Evolutionary conservation across 1,140 invertebrate genomes (phyloP).

Genomic region (Achatina immaculata): DNA sequence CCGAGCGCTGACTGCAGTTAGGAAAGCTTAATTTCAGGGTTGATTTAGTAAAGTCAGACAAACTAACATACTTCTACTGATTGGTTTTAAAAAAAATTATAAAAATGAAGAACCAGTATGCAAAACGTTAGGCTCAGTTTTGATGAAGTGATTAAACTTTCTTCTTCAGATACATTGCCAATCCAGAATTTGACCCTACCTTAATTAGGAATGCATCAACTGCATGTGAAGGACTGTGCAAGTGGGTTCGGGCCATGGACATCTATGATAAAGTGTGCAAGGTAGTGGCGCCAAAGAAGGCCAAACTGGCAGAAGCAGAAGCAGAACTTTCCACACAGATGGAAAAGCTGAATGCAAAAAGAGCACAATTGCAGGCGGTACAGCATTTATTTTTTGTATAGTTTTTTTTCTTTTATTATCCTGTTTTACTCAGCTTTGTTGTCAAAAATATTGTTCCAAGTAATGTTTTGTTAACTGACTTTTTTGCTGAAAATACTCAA

Average conservation of each 20-base stretch:
- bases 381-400: slow-evolving; percentile 2
- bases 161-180: slow-evolving; percentile 66
- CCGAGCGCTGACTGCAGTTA: too few species aligned
- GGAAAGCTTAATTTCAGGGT: too few species aligned
- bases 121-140: too few species aligned
- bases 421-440: not conserved
- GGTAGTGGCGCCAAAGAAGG: slow-evolving; percentile 75
- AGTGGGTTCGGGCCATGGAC: slow-evolving; percentile 73
- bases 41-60: too few species aligned
- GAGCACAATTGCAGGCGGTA: slow-evolving; percentile 67
- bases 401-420: slow-evolving; percentile 15
- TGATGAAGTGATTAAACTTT: not conserved
- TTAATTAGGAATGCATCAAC: slow-evolving; percentile 70
- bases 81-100: not conserved
- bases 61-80: not conserved
- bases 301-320: slow-evolving; percentile 69
- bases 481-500: too few species aligned
- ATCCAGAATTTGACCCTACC: slow-evolving; percentile 70
- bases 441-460: not conserved
- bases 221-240: slow-evolving; percentile 72
- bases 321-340: slow-evolving; percentile 69
- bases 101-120: too few species aligned
- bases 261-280: slow-evolving; percentile 73
- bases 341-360: slow-evolving; percentile 72
- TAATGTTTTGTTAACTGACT: too few species aligned